A percentile compares a stretch with the other conserved stretches of the same genome.
phyloP scores from a whole-genome alignment of 2,797 vertebrate genomes.

The Eospalax fontanierii region DNA sequence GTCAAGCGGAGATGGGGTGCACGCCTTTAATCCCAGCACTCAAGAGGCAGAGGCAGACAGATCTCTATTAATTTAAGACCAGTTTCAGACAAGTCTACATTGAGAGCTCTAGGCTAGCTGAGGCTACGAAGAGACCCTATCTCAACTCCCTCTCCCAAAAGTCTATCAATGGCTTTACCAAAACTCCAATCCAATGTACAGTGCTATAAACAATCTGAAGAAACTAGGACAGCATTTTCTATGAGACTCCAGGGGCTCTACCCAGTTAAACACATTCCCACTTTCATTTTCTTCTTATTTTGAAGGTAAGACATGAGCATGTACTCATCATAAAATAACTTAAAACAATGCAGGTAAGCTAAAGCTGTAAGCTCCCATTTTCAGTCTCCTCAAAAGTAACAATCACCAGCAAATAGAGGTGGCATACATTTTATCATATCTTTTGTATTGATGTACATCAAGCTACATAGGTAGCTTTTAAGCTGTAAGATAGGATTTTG shows the following conservation, averaged over 20 bases:
- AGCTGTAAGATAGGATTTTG: neutral
- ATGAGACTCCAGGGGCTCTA: neutral
- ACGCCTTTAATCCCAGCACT: too few species aligned
- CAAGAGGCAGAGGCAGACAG: too few species aligned
- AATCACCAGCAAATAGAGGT: neutral
- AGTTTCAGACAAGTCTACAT: too few species aligned
- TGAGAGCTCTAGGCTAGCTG: too few species aligned
- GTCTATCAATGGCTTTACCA: neutral
- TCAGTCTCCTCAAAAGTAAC: neutral
- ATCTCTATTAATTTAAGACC: too few species aligned
- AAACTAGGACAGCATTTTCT: neutral
- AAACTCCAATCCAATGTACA: neutral
- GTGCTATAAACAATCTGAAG: neutral
- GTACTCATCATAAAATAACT: slow-evolving; percentile 18
- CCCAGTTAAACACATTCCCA: slow-evolving; percentile 17
- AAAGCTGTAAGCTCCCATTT: neutral
- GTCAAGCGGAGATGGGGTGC: too few species aligned
- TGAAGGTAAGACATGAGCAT: neutral
- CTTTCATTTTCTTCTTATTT: neutral
- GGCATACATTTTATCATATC: neutral
- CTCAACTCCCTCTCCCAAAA: neutral
- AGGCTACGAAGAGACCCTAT: too few species aligned
- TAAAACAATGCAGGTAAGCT: slow-evolving; percentile 27
- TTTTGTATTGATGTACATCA: neutral
- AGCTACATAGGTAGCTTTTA: slow-evolving; percentile 18